Evolutionary conservation across 2,113 vertebrate genomes (phyloP).

Genomic region (Crocuta crocuta): DNA sequence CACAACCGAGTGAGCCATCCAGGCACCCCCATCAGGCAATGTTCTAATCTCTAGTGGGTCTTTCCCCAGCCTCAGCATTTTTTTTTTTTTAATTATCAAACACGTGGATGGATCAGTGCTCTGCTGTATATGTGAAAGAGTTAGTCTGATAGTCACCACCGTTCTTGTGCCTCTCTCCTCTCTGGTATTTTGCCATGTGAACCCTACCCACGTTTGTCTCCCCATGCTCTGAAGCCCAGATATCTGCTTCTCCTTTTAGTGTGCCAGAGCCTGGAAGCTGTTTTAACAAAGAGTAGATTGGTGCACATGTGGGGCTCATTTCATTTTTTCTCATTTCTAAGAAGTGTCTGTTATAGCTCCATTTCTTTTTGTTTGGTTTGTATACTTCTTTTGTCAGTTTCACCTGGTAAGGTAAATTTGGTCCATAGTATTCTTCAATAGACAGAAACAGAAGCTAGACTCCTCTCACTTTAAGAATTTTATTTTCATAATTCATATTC

Average conservation of each 20-base stretch:
- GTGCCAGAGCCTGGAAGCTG: background rate
- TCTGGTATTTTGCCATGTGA: background rate
- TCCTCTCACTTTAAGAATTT: background rate
- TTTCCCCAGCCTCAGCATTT: background rate
- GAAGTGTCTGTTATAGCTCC: background rate
- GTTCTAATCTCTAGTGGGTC: background rate
- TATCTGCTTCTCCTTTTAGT: accelerated
- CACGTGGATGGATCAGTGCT: background rate
- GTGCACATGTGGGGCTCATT: background rate
- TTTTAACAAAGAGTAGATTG: background rate
- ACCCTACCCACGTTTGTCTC: too few species aligned
- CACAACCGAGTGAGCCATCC: too few species aligned
- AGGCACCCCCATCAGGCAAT: too few species aligned
- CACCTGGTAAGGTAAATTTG: background rate
- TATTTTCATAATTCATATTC: background rate
- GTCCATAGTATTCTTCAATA: background rate
- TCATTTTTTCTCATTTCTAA: background rate
- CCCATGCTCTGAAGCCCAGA: background rate
- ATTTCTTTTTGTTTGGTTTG: background rate
- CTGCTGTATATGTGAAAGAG: background rate
- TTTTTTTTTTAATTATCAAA: background rate
- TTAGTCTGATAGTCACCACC: background rate
- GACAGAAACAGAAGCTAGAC: background rate
- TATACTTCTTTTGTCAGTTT: background rate
- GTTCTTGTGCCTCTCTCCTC: background rate